Percentiles rank a stretch among this genome's conserved stretches.
These are phyloP conservation scores for Nasonia oneida DNA, from an alignment of 2,888 invertebrate genomes.

Conservation along the genomic window DNA sequence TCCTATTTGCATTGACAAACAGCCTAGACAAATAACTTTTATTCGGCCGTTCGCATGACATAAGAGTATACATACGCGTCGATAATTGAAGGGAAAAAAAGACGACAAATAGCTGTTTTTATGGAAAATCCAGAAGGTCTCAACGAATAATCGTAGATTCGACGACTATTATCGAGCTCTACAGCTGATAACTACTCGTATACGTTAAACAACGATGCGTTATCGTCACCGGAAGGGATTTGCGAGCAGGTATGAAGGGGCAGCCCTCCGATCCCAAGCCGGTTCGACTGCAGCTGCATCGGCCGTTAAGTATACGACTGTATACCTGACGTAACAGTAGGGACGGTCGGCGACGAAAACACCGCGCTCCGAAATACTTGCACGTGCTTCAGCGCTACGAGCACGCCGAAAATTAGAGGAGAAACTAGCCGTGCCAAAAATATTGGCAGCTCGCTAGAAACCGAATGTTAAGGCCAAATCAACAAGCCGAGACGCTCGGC, in stretches of 20 bases:
- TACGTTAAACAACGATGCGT: conserved; percentile 18
- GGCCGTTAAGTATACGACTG: too few relatives aligned
- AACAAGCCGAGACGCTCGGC: background rate
- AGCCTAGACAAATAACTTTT: conserved; percentile 16
- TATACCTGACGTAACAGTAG: background rate
- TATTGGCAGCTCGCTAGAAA: conserved; percentile 23
- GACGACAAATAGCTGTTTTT: too few relatives aligned
- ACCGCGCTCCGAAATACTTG: conserved; percentile 3
- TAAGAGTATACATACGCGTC: background rate
- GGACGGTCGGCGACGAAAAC: background rate
- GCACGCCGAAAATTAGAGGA: conserved; percentile 16
- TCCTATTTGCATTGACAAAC: conserved; percentile 40
- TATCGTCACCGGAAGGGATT: background rate
- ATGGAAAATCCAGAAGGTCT: too few relatives aligned
- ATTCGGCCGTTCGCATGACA: background rate
- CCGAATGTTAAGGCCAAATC: conserved; percentile 46
- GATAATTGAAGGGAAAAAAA: too few relatives aligned
- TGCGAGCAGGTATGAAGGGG: background rate
- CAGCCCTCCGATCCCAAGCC: background rate
- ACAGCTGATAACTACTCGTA: background rate
- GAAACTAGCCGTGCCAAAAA: conserved; percentile 17
- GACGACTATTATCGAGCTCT: too few relatives aligned
- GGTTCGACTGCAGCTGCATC: too few relatives aligned
- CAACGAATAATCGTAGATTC: too few relatives aligned
- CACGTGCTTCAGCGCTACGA: conserved; percentile 3